A percentile compares a stretch with the other conserved stretches of the same genome.
Evolutionary conservation across 2,113 vertebrate genomes (phyloP).

Genomic region (Onychostruthus taczanowskii): DNA sequence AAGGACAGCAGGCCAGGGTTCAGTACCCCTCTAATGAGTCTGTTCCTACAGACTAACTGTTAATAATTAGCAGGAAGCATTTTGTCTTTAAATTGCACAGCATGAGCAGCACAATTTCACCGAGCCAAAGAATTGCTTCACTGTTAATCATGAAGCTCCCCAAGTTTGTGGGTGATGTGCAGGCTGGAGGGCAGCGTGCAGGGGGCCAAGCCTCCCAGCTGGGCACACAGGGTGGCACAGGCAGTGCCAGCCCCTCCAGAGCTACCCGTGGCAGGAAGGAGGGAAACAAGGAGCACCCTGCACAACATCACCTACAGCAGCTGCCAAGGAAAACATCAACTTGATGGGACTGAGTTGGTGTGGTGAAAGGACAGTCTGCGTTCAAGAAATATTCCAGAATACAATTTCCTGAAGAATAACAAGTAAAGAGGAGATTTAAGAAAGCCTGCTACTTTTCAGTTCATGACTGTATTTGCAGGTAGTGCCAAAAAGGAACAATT

Average conservation of each 20-base stretch:
- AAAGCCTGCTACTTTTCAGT: slow-evolving; percentile 14
- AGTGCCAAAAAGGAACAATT: slow-evolving; percentile 30
- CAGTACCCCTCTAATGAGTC: slow-evolving; percentile 40
- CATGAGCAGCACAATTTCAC: slow-evolving; percentile 46
- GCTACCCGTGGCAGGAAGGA: background rate
- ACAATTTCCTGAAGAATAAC: background rate
- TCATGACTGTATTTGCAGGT: slow-evolving; percentile 6
- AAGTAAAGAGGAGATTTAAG: background rate
- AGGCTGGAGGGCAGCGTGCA: background rate
- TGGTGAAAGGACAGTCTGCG: background rate
- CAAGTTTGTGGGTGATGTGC: background rate
- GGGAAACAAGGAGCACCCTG: background rate
- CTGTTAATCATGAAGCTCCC: background rate
- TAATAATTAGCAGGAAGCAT: slow-evolving; percentile 76
- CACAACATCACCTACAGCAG: background rate
- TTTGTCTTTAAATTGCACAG: slow-evolving; percentile 72
- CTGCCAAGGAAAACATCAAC: rapidly evolving
- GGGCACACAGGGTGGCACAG: background rate
- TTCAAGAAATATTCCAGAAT: background rate
- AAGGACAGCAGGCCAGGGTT: slow-evolving; percentile 47
- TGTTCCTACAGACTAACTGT: slow-evolving; percentile 63
- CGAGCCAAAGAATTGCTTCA: slow-evolving; percentile 14
- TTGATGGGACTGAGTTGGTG: background rate
- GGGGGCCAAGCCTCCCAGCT: background rate
- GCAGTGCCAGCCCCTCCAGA: rapidly evolving